These are phyloP conservation scores for Hippolais icterina DNA, from an alignment of 2,113 vertebrate genomes.

Conservation along the genomic window DNA sequence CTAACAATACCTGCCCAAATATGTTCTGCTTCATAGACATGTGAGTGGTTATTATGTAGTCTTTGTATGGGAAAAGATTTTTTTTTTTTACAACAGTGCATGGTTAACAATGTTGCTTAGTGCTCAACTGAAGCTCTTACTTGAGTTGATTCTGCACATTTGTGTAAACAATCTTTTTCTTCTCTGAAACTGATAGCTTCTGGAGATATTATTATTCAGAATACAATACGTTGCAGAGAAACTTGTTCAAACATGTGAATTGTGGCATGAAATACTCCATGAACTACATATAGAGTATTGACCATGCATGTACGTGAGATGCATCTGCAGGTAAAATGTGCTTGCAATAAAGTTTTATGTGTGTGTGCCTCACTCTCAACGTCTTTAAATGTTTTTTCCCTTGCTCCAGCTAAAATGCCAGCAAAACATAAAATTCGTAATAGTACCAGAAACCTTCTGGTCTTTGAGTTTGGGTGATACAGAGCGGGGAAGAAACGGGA, in stretches of 20 bases:
- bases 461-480: neutral
- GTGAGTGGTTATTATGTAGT: neutral
- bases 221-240: neutral
- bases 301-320: neutral
- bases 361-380: fast-evolving
- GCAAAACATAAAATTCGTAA: neutral
- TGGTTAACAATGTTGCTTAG: neutral
- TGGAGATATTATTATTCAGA: neutral
- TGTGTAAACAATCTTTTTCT: neutral
- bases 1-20: neutral
- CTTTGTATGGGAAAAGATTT: neutral
- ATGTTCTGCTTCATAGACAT: neutral
- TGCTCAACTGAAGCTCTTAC: neutral
- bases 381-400: neutral
- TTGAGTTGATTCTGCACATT: neutral
- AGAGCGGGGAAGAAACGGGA: neutral
- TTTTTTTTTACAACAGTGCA: neutral
- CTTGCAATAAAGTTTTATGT: neutral
- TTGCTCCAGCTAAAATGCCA: neutral
- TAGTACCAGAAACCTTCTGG: neutral
- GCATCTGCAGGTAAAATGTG: neutral
- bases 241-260: neutral
- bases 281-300: neutral
- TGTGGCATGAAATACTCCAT: neutral
- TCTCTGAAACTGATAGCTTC: neutral